phyloP scores from a whole-genome alignment of 2,888 invertebrate genomes.

The Philaethria dido region DNA sequence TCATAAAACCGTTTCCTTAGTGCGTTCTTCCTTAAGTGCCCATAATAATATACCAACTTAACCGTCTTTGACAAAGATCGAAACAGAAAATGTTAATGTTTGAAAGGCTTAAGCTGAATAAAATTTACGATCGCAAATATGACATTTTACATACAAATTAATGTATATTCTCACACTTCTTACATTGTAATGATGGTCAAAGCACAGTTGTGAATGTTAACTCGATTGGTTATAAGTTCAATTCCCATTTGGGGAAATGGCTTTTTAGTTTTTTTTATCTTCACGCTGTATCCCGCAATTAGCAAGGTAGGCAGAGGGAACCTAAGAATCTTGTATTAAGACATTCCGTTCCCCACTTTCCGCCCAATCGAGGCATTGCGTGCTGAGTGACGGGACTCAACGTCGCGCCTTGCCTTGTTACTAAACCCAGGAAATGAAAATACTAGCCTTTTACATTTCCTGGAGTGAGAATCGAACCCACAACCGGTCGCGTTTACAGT shows the following conservation, averaged over 20 bases:
- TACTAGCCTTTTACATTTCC: no score
- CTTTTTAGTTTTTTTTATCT: no score
- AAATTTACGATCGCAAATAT: slow-evolving; percentile 28
- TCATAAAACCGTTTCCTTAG: slow-evolving; percentile 14
- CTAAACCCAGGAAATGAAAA: no score
- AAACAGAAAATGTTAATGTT: slow-evolving; percentile 17
- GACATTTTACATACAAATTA: slow-evolving; percentile 36
- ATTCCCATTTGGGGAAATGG: not conserved
- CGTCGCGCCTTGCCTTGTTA: no score
- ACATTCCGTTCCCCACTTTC: no score
- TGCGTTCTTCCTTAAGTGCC: slow-evolving; percentile 50
- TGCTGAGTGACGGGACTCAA: no score
- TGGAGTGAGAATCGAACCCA: no score
- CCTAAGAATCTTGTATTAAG: no score
- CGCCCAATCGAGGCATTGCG: no score
- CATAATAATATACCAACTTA: slow-evolving; percentile 54
- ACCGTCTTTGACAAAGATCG: slow-evolving; percentile 47
- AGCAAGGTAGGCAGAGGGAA: no score
- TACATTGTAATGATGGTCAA: slow-evolving; percentile 19
- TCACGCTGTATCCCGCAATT: no score
- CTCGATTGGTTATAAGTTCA: not conserved
- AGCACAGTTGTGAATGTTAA: not conserved
- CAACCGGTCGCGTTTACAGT: no score
- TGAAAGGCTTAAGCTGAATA: slow-evolving; percentile 18
- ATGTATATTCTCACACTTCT: slow-evolving; percentile 28